A percentile compares a stretch with the other conserved stretches of the same genome.
Conservation (phyloP, 2,797 vertebrate genomes). For the Champsocephalus esox region DNA sequence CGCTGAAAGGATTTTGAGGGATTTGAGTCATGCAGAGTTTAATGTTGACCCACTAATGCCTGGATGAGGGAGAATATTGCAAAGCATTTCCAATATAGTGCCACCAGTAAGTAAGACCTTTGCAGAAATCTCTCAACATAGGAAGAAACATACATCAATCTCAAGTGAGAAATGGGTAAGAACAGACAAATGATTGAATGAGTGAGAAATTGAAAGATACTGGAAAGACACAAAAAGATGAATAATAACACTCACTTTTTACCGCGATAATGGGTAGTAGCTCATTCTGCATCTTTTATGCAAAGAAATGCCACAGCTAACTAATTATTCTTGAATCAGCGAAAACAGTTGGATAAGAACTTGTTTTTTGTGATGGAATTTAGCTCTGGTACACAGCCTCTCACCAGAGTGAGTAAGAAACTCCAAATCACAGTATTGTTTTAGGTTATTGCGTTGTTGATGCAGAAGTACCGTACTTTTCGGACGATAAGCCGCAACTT, state of each 20-base stretch:
- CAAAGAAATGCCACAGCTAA: not conserved
- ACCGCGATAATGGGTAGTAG: not conserved
- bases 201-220: not conserved
- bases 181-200: not conserved
- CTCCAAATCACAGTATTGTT: not conserved
- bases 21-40: conserved; percentile 3
- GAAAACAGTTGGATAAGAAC: not conserved
- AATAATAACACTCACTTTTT: too few relatives aligned
- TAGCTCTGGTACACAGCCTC: not conserved
- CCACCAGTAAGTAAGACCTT: not conserved
- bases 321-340: not conserved
- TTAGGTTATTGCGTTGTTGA: not conserved
- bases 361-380: not conserved
- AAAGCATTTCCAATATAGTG: not conserved
- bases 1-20: conserved; percentile 6
- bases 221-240: too few relatives aligned
- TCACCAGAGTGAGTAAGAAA: not conserved
- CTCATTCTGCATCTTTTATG: not conserved
- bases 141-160: not conserved
- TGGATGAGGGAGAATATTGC: not conserved
- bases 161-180: not conserved
- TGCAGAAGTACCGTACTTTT: not conserved
- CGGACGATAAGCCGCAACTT: too few relatives aligned
- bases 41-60: conserved; percentile 2
- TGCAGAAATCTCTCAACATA: not conserved